Conservation (phyloP, 1,140 invertebrate species). For the Saccostrea cuccullata region DNA sequence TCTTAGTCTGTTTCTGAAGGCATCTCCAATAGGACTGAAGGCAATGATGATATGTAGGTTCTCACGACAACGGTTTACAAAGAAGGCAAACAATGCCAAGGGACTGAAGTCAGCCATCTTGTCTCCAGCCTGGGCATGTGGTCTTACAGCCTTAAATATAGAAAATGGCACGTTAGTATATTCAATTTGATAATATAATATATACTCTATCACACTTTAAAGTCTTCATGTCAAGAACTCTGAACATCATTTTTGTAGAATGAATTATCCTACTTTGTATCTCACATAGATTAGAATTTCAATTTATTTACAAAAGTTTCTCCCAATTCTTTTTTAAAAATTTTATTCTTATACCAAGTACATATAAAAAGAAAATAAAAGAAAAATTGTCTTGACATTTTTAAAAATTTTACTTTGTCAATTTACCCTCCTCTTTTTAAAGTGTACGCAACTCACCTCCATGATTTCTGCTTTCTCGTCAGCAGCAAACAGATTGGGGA, state of each 20-base stretch:
- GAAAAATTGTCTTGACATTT: background rate
- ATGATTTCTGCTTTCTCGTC: conserved; percentile 79
- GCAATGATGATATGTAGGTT: conserved; percentile 79
- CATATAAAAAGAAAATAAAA: too few species aligned
- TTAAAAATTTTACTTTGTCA: background rate
- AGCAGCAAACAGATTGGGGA: conserved; percentile 78
- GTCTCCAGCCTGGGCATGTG: conserved; percentile 72
- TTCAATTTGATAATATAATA: background rate
- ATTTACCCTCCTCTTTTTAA: background rate
- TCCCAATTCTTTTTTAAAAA: too few species aligned
- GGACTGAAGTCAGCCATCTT: conserved; percentile 78
- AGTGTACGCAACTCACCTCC: conserved; percentile 71
- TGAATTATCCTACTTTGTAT: too few species aligned
- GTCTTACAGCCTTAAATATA: conserved; percentile 73
- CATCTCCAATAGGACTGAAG: conserved; percentile 79
- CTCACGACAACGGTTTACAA: conserved; percentile 76
- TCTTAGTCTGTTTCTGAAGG: conserved; percentile 77
- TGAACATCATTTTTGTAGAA: too few species aligned
- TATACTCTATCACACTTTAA: background rate
- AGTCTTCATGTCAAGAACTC: background rate
- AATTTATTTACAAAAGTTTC: too few species aligned
- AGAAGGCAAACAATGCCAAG: conserved; percentile 78
- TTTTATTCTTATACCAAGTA: too few species aligned
- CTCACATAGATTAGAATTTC: too few species aligned
- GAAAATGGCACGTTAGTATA: background rate